Evolutionary conservation across 2,888 invertebrate species (phyloP).

Genomic region (Orchesella flavescens): DNA sequence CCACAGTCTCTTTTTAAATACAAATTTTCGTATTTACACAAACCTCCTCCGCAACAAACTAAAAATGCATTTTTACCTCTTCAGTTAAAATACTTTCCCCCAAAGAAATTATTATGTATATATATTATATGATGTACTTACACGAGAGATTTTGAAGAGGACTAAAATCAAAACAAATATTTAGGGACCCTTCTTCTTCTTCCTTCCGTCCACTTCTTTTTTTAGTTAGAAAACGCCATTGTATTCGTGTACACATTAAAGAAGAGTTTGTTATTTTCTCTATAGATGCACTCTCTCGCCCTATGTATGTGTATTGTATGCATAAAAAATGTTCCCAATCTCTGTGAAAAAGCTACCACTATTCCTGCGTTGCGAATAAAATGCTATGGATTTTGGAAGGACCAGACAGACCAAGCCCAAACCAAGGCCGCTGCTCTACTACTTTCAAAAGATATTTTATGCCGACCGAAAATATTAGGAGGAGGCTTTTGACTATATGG

Average conservation of each 20-base stretch:
- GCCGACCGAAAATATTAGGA: constrained; percentile 26
- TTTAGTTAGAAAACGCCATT: too few species aligned
- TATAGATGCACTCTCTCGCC: constrained; percentile 15
- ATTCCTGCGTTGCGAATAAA: constrained; percentile 3
- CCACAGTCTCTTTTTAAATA: background rate
- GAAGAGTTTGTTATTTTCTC: background rate
- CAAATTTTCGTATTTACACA: background rate
- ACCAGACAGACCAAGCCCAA: constrained; percentile 69
- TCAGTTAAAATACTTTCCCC: too few species aligned
- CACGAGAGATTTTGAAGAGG: background rate
- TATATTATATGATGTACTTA: background rate
- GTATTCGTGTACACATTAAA: background rate
- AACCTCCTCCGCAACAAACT: background rate
- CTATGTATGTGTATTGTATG: constrained; percentile 6
- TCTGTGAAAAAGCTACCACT: constrained; percentile 16
- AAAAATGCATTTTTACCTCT: background rate
- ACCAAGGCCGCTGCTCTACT: constrained; percentile 70
- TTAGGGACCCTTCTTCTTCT: background rate
- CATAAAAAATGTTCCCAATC: constrained; percentile 4
- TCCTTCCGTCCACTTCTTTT: background rate
- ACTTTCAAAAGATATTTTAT: constrained; percentile 41
- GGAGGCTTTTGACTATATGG: too few species aligned
- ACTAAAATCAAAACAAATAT: background rate
- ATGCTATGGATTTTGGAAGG: constrained; percentile 61
- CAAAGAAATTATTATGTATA: too few species aligned